Evolutionary conservation across 1,140 invertebrate species (phyloP), one percentile per base, ranked within the genome.

Genomic region (Antheraea mylitta): DNA sequence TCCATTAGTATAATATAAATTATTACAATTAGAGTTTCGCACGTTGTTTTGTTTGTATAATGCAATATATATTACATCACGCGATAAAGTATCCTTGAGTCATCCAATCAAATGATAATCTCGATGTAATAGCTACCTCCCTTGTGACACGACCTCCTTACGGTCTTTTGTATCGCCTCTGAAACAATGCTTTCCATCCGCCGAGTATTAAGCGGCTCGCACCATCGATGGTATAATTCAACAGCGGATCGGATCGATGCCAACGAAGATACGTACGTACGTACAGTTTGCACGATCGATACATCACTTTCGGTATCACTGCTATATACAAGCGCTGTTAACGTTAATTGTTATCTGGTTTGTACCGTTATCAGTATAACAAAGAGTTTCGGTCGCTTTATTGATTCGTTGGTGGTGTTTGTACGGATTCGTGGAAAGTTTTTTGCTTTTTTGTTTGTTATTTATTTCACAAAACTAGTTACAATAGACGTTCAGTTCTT

Each of bases 181-280:
- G 18, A 67, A 73, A 85, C 82, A 81, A 82, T 80, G 71, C 69
- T 84, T 79, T 82, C 79, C 80, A 80, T 79, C 75, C 73, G 69
- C 58, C 68, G 74, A 75, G 22, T 71, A 72, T n/a, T 74, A 73
- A 53, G 7, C 67, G 69, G 65, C 16, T 38, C 42, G 65, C 66
- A 74, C 73, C 68, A 37, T 62, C 67, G 70, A 73, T 71, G 66
- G 73, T 79, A 71, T 69, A 71, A 79, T 65, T 74, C 75, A 58
- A 58, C 74, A 36, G 10, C 19, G 67, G 68, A 84, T 86, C 81
- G 76, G 69, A 84, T 86, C 81, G 76, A 86, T 82, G 70, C 69
- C 48, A 66, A 79, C 86, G 83, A 86, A 82, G 81, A 80, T 71
- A 69, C 72, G 70, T 74, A 76, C 67, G 59, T 69, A 69, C 74